Base-by-base conservation (phyloP, 2,113 vertebrate species). In the Cichladusa arquata region DNA sequence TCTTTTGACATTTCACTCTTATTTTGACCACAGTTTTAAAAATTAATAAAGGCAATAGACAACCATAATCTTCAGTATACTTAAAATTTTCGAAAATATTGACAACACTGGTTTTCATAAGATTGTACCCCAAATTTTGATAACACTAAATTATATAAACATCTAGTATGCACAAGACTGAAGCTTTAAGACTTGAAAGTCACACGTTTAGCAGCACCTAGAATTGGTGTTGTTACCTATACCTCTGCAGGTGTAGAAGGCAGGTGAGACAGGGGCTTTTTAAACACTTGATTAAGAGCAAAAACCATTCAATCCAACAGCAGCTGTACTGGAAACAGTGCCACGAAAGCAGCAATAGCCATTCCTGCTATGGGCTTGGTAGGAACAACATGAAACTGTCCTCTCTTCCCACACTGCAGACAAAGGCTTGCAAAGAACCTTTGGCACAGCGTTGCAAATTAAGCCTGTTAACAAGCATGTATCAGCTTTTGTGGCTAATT, bases 401-500 rank as follows among this genome's bases (percentile, higher is more conserved):
- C 81, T 74, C 60, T 44, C 76, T 66, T 72, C 44, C 60, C 56
- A 51, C 60, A 33, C 19, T 88, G 47, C 83, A 80, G 25, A 44
- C 33, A 58, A 85, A 82, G 80, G 62, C 17, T 81, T 61, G 73
- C 36, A 61, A 50, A 81, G 73, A 83, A 89, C 85, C 83, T 95
- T 80, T 91, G 65, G 50, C 91, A 86, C 7, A 76, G 76, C 19
- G 7, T 33, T 48, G 50, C 80, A 95, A 95, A 96, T 95, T 79
- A 91, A 90, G 71, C 81, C 87, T 70, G 82, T 86, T 96, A 95
- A 84, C 81, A 93, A 95, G 72, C 66, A 51, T 25, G 22, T 34
- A 91, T 77, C 85, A 74, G 77, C 66, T 92, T 57, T 74, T 76
- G 83, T 85, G 83, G 34, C 84, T 85, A 91, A 89, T 95, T 96